Evolutionary conservation across 2,797 vertebrate species (phyloP).

Genomic region (Salarias fasciatus): DNA sequence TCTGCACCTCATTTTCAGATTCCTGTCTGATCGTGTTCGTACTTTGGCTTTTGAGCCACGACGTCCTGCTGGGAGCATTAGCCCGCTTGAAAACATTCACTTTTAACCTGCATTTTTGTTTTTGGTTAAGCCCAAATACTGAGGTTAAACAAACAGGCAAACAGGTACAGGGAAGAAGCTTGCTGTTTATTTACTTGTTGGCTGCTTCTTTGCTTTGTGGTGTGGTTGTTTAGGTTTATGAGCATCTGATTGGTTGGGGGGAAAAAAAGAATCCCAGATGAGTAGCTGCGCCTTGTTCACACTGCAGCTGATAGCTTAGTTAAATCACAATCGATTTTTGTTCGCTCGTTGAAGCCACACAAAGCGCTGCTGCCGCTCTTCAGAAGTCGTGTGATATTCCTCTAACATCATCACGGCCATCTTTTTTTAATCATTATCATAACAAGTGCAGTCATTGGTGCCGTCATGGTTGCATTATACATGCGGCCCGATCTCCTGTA

Average conservation of each 20-base stretch:
- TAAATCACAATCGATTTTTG: too few species aligned
- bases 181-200: too few species aligned
- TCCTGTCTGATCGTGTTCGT: conserved; percentile 56
- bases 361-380: background rate
- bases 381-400: background rate
- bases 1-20: conserved; percentile 54
- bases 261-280: too few species aligned
- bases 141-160: too few species aligned
- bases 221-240: too few species aligned
- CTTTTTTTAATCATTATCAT: background rate
- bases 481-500: conserved; percentile 34
- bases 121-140: conserved; percentile 12
- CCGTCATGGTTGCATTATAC: conserved; percentile 15
- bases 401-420: conserved; percentile 11
- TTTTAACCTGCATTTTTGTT: conserved; percentile 47
- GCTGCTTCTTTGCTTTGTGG: too few species aligned
- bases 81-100: conserved; percentile 44
- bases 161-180: too few species aligned
- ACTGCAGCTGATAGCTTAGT: too few species aligned
- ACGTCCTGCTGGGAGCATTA: conserved; percentile 55
- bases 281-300: too few species aligned
- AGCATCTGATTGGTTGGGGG: too few species aligned
- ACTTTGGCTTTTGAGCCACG: conserved; percentile 51
- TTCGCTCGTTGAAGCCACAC: background rate
- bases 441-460: conserved; percentile 2